Evolutionary conservation across 2,113 vertebrate species (phyloP), one percentile per base, ranked within the genome.

Genomic region (Okapia johnstoni): DNA sequence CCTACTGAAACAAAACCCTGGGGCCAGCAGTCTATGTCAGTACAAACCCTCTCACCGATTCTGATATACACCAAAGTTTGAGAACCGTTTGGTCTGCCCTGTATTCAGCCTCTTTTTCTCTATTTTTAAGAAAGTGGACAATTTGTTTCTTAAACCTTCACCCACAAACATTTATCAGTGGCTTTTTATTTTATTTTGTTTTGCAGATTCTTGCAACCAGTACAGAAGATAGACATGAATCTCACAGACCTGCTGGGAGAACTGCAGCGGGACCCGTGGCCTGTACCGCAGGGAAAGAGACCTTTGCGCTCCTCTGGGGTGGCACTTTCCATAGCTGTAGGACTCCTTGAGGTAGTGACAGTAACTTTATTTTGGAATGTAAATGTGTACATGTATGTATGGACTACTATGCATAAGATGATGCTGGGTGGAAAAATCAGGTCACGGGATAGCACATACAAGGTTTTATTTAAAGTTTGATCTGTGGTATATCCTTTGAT

Each of bases 201-300:
- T 97, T 95, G 7, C 96, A 99, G 99, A 98, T 99, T 99, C 97
- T 99, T 99, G 93, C 99, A 99, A 77, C 99, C 99, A 14, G 99
- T 99, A 76, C 99, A 99, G 99, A 99, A 99, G 97, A 99, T 99
- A 54, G 99, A 99, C 98, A 99, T 99, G 99, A 99, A 99, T 98
- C 99, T 99, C 90, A 99, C 99, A 1, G 99, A 99, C 98, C 99
- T 99, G 93, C 94, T 99, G 98, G 99, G 99, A 97, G 99, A 99
- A 98, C 98, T 99, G 63, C 99, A 99, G 81, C 99, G 99, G 14
- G 99, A 99, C 98, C 99, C 99, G 70, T 99, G 99, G 99, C 99
- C 99, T 28, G 99, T 99, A 91, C 99, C 99, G 0, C 99, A 99
- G 97, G 99, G 99, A 43, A 99, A 99, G 97, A 99, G 99, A 23